These are phyloP conservation scores for Argyresthia goedartella DNA, from an alignment of 2,888 invertebrate species.

Conservation along the genomic window DNA sequence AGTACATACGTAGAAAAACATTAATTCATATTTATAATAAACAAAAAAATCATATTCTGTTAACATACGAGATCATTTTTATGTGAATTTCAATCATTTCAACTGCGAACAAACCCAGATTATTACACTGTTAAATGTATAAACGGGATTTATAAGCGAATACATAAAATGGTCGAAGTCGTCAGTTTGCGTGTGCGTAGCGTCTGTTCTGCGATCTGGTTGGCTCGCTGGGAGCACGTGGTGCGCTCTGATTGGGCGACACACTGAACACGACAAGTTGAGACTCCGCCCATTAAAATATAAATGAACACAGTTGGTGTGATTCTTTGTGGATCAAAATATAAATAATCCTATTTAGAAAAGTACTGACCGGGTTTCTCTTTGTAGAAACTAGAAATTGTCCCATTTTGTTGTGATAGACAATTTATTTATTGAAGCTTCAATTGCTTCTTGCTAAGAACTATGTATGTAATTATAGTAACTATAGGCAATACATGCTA, in stretches of 20 bases:
- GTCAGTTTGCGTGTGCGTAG: not conserved
- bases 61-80: slow-evolving; percentile 61
- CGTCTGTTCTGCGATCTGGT: not conserved
- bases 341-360: slow-evolving; percentile 16
- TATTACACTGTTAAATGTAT: not conserved
- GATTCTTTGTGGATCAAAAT: slow-evolving; percentile 29
- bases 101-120: not conserved
- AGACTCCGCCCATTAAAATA: slow-evolving; percentile 15
- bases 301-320: slow-evolving; percentile 61
- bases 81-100: slow-evolving; percentile 27
- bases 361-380: slow-evolving; percentile 3
- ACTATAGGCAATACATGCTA: no score
- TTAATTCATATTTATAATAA: slow-evolving; percentile 12
- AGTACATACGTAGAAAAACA: slow-evolving; percentile 21
- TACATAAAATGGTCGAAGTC: not conserved
- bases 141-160: not conserved
- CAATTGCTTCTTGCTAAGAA: no score
- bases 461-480: no score
- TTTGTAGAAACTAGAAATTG: no score
- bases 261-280: not conserved
- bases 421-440: not conserved
- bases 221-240: not conserved
- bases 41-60: slow-evolving; percentile 16
- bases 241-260: not conserved
- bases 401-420: not conserved